Evolutionary conservation across 2,797 vertebrate genomes (phyloP).

Genomic region (Bradypodion pumilum): DNA sequence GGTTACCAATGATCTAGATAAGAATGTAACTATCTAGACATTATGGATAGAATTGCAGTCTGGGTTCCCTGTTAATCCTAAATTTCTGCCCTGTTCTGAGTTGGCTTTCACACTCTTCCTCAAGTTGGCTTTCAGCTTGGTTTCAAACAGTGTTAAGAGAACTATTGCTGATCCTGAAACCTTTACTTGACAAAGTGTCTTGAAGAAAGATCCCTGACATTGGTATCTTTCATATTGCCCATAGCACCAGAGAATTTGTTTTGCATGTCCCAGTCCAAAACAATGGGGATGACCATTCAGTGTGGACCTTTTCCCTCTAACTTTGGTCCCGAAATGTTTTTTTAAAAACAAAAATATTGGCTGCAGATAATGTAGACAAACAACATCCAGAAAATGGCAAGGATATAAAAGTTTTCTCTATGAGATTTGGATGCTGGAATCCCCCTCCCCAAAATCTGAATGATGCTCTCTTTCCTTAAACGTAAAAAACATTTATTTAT

Average conservation of each 20-base stretch:
- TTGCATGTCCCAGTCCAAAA: neutral
- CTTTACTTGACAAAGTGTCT: neutral
- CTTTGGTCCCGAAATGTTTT: too few relatives aligned
- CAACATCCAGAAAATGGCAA: neutral
- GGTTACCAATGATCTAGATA: neutral
- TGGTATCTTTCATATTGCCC: neutral
- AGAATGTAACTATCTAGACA: neutral
- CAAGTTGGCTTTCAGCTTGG: neutral
- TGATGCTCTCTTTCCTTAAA: neutral
- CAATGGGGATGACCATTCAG: too few relatives aligned
- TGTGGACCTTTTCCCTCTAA: too few relatives aligned
- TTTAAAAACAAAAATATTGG: neutral
- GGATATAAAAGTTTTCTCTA: neutral
- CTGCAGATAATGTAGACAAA: neutral
- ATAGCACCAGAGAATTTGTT: neutral
- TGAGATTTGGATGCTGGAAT: neutral
- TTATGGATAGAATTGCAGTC: neutral
- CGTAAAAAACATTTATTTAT: neutral
- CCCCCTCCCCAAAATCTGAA: neutral
- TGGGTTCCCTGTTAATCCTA: neutral
- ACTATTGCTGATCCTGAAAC: neutral
- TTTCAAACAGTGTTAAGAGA: neutral
- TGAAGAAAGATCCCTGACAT: neutral
- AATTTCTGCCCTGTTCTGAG: neutral
- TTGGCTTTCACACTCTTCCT: too few relatives aligned